Conservation (phyloP, 1,140 invertebrate species). For the Grapholita molesta region DNA sequence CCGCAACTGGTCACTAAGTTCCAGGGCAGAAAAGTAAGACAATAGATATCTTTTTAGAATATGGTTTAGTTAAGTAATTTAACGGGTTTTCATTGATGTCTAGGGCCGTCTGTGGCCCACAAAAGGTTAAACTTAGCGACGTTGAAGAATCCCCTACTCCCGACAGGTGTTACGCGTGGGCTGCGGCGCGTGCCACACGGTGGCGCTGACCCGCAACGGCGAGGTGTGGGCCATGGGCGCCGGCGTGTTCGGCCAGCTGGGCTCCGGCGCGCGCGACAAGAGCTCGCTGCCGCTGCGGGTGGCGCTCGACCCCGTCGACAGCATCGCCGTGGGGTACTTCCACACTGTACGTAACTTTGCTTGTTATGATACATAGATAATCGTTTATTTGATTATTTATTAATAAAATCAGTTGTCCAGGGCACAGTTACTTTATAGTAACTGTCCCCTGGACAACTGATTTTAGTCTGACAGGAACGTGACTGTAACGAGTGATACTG, state of each 20-base stretch:
- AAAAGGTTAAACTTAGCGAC: too few species aligned
- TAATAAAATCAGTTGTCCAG: too few species aligned
- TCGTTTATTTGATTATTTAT: too few species aligned
- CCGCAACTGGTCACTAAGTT: constrained; percentile 64
- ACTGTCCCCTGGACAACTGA: too few species aligned
- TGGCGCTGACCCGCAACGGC: constrained; percentile 51
- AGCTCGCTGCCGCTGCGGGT: constrained; percentile 45
- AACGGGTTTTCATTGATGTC: too few species aligned
- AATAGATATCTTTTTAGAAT: background rate
- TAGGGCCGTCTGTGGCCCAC: too few species aligned
- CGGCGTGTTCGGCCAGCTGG: constrained; percentile 62
- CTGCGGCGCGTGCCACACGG: constrained; percentile 60
- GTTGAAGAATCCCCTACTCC: too few species aligned
- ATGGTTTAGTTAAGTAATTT: background rate
- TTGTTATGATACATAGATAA: too few species aligned
- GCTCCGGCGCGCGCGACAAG: constrained; percentile 47
- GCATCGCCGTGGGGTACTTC: constrained; percentile 58
- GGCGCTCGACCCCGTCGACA: constrained; percentile 29
- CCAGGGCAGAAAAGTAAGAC: constrained; percentile 58
- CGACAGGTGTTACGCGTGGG: constrained; percentile 54
- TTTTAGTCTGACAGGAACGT: too few species aligned
- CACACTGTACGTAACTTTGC: constrained; percentile 62
- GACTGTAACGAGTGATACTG: too few species aligned
- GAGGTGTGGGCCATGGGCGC: constrained; percentile 61
- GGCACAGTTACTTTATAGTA: too few species aligned